Evolutionary conservation across 2,113 vertebrate genomes (phyloP).

Genomic region (Poecilia latipinna): DNA sequence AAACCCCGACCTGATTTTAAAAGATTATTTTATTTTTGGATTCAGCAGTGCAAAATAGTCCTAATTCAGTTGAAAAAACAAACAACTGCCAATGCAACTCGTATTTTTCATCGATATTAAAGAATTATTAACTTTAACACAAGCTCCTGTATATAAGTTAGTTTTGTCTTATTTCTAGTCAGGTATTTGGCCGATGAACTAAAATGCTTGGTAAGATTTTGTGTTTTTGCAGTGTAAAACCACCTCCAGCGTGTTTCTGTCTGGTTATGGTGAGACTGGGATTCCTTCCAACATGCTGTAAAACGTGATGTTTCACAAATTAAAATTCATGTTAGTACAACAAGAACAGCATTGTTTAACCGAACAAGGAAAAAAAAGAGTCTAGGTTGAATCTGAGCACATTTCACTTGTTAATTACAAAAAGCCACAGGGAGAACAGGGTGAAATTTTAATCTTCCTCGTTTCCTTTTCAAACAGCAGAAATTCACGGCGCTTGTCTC

Average conservation of each 20-base stretch:
- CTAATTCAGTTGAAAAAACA: no score
- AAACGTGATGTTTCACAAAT: slow-evolving; percentile 25
- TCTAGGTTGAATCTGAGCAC: slow-evolving; percentile 19
- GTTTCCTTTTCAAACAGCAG: slow-evolving; percentile 30
- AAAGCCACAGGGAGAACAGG: slow-evolving; percentile 33
- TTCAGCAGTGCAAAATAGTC: no score
- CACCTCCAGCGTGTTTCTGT: not conserved
- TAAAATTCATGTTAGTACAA: slow-evolving; percentile 30
- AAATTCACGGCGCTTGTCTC: not conserved
- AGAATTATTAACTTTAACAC: no score
- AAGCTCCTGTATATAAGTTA: no score
- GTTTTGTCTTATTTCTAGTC: no score
- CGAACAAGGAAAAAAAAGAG: slow-evolving; percentile 12
- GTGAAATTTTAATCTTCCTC: slow-evolving; percentile 4
- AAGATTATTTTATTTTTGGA: no score
- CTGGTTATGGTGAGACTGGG: slow-evolving; percentile 15
- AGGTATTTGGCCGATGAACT: no score
- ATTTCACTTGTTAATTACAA: slow-evolving; percentile 43
- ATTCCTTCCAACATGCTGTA: not conserved
- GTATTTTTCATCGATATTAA: no score
- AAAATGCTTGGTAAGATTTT: no score
- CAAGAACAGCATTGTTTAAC: slow-evolving; percentile 37
- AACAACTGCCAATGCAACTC: no score
- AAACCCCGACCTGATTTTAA: no score
- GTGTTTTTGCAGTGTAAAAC: no score